Percentiles rank a stretch among this genome's conserved stretches.
These are phyloP conservation scores for Parazoanthus darwini DNA, from an alignment of 92 coral and sea anemone species.

Conservation along the genomic window DNA sequence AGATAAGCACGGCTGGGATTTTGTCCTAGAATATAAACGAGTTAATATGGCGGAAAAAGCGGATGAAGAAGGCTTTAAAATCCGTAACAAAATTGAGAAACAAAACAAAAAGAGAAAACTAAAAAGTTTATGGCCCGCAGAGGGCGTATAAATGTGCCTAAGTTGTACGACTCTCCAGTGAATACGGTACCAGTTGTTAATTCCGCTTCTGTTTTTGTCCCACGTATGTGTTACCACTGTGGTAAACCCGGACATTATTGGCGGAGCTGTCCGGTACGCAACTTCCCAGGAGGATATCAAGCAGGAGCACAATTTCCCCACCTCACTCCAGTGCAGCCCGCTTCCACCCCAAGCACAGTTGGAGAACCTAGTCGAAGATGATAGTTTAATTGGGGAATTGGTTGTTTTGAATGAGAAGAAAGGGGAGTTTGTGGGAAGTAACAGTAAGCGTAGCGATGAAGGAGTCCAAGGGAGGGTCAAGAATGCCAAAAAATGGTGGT, in stretches of 20 bases:
- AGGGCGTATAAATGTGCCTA: background rate
- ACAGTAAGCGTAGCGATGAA: background rate
- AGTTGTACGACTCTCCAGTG: background rate
- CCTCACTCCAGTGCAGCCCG: background rate
- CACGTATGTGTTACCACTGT: slow-evolving; percentile 37
- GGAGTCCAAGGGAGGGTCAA: slow-evolving; percentile 56
- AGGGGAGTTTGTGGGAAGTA: background rate
- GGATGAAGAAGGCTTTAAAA: slow-evolving; percentile 43
- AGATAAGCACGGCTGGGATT: slow-evolving; percentile 37
- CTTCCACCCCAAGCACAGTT: slow-evolving; percentile 11
- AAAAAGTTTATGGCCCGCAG: slow-evolving; percentile 22
- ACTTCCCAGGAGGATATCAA: background rate
- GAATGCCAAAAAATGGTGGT: slow-evolving; percentile 50
- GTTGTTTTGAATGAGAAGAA: background rate
- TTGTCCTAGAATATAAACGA: slow-evolving; percentile 42
- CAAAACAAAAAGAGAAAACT: slow-evolving; percentile 36
- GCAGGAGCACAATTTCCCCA: background rate
- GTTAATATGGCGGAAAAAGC: slow-evolving; percentile 44
- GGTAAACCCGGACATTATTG: slow-evolving; percentile 51
- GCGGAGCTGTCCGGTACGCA: slow-evolving; percentile 23
- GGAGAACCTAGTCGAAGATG: background rate
- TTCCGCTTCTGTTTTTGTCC: background rate
- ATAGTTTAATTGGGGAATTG: background rate
- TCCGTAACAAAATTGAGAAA: slow-evolving; percentile 30
- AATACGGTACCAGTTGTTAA: background rate